A percentile compares a stretch with the other conserved stretches of the same genome.
phyloP scores from a whole-genome alignment of 2,113 vertebrate genomes.

The Arizona elegans region DNA sequence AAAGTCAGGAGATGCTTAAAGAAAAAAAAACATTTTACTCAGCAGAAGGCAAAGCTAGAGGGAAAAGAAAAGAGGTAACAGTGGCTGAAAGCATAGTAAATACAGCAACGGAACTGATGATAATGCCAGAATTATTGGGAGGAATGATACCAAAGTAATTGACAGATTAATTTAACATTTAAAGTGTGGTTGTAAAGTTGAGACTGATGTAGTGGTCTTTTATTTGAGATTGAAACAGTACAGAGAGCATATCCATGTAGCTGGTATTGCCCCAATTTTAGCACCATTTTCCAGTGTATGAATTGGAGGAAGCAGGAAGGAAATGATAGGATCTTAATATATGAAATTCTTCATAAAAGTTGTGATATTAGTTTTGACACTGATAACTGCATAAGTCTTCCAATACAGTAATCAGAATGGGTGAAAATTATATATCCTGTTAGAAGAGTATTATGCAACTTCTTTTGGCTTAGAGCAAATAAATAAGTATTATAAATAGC shows the following conservation, averaged over 20 bases:
- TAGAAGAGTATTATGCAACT: not conserved
- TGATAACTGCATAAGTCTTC: not conserved
- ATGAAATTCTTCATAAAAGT: not conserved
- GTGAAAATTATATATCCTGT: not conserved
- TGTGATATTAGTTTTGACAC: not conserved
- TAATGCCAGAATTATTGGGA: not conserved
- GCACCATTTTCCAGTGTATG: not conserved
- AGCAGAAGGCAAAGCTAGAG: not conserved
- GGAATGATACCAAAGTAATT: not conserved
- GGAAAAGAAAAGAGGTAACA: not conserved
- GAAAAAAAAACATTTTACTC: not conserved
- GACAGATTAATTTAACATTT: not conserved
- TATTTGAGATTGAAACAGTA: not conserved
- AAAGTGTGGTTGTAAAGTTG: not conserved
- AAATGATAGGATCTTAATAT: not conserved
- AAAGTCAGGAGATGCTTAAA: not conserved
- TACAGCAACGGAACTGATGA: not conserved
- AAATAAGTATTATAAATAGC: not conserved
- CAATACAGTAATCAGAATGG: not conserved
- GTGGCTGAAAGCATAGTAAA: not conserved
- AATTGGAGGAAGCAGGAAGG: not conserved
- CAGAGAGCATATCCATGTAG: not conserved
- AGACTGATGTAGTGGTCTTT: not conserved
- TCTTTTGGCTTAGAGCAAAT: not conserved
- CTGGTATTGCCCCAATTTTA: not conserved